phyloP scores from a whole-genome alignment of 2,113 vertebrate genomes.

The Oxyura jamaicensis region DNA sequence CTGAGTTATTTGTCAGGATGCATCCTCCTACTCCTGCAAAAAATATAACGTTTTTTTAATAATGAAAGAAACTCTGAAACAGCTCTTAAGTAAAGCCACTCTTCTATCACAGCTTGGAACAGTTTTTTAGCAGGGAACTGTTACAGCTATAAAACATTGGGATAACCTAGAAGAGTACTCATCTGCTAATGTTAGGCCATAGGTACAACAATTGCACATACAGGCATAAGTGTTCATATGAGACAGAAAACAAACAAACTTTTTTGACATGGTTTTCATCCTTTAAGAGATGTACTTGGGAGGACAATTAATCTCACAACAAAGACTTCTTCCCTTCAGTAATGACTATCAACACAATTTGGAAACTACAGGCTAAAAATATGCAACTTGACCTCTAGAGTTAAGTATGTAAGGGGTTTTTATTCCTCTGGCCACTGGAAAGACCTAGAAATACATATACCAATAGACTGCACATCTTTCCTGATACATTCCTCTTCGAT shows the following conservation, averaged over 20 bases:
- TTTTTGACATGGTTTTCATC: not conserved
- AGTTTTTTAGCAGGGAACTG: not conserved
- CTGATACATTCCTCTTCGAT: not conserved
- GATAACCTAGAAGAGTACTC: not conserved
- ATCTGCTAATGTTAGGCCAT: not conserved
- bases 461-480: not conserved
- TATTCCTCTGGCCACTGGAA: not conserved
- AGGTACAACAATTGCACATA: rapidly evolving
- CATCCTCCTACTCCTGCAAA: not conserved
- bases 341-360: not conserved
- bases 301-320: not conserved
- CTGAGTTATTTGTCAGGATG: not conserved
- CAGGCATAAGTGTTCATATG: rapidly evolving
- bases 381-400: not conserved
- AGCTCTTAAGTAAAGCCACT: not conserved
- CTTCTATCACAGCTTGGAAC: not conserved
- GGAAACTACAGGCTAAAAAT: not conserved
- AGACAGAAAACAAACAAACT: not conserved
- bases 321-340: not conserved
- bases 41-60: not conserved
- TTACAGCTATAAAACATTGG: not conserved
- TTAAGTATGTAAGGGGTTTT: not conserved
- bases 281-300: not conserved
- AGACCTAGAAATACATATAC: not conserved
- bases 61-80: not conserved